These are phyloP conservation scores for Nannospalax galili DNA, from an alignment of 2,113 vertebrate genomes.

Conservation along the genomic window DNA sequence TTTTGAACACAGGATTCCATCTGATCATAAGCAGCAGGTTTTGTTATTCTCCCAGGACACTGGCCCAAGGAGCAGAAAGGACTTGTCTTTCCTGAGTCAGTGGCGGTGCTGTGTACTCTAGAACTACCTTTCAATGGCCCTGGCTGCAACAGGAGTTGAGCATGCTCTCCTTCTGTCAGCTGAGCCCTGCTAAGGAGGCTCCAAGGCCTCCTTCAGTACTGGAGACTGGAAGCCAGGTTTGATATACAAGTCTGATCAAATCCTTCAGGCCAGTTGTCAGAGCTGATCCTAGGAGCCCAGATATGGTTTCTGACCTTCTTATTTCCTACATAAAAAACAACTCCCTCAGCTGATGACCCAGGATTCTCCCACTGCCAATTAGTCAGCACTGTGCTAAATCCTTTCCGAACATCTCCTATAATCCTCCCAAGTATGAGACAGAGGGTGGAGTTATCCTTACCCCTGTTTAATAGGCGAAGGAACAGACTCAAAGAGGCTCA, in stretches of 20 bases:
- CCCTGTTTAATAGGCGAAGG: conserved; percentile 10
- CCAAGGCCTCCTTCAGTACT: neutral
- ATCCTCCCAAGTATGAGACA: conserved; percentile 1
- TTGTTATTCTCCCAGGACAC: conserved; percentile 10
- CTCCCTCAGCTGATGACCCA: neutral
- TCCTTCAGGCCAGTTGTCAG: neutral
- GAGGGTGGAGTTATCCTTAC: neutral
- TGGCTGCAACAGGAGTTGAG: neutral
- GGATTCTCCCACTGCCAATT: conserved; percentile 30
- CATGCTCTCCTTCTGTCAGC: neutral
- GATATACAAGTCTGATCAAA: neutral
- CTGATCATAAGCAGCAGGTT: neutral
- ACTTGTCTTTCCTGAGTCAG: neutral
- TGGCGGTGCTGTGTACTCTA: neutral
- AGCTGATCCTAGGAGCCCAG: neutral
- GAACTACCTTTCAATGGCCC: neutral
- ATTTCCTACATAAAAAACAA: conserved; percentile 38
- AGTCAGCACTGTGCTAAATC: conserved; percentile 40
- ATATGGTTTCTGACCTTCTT: neutral
- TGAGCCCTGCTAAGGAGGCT: neutral
- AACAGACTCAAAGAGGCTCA: neutral
- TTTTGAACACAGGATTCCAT: neutral
- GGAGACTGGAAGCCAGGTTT: conserved; percentile 36
- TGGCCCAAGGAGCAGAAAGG: conserved; percentile 23
- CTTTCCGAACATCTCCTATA: conserved; percentile 51